These are phyloP conservation scores for Campoplex nolae DNA, from an alignment of 2,888 invertebrate species.

Conservation along the genomic window DNA sequence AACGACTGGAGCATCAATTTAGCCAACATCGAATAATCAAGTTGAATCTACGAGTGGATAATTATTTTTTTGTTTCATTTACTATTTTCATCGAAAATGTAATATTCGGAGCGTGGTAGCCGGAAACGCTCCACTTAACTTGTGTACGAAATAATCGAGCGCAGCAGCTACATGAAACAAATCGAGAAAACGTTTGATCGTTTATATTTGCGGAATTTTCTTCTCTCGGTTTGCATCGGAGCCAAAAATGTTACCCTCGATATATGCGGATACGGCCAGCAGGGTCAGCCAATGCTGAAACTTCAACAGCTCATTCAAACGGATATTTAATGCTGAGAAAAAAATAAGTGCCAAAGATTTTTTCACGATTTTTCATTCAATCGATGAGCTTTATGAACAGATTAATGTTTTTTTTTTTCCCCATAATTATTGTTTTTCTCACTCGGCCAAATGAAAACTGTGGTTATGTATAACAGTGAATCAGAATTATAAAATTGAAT, in stretches of 20 bases:
- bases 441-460: background rate
- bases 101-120: constrained; percentile 39
- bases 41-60: constrained; percentile 16
- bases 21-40: background rate
- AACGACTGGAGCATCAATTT: constrained; percentile 26
- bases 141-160: background rate
- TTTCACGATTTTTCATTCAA: constrained; percentile 11
- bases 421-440: background rate
- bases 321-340: constrained; percentile 45
- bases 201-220: constrained; percentile 24
- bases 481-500: background rate
- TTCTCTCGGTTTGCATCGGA: background rate
- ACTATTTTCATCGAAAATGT: constrained; percentile 29
- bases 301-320: constrained; percentile 42
- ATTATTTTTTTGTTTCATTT: background rate
- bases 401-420: background rate
- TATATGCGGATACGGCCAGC: constrained; percentile 10
- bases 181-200: constrained; percentile 15
- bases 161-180: constrained; percentile 39
- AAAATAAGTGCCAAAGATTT: constrained; percentile 27
- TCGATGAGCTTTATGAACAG: background rate
- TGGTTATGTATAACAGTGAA: background rate
- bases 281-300: constrained; percentile 35
- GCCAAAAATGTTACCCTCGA: constrained; percentile 33
- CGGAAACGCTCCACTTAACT: constrained; percentile 43